A percentile compares a stretch with the other conserved stretches of the same genome.
Conservation (phyloP, 2,797 vertebrate genomes). For the Galagoides demidoff region DNA sequence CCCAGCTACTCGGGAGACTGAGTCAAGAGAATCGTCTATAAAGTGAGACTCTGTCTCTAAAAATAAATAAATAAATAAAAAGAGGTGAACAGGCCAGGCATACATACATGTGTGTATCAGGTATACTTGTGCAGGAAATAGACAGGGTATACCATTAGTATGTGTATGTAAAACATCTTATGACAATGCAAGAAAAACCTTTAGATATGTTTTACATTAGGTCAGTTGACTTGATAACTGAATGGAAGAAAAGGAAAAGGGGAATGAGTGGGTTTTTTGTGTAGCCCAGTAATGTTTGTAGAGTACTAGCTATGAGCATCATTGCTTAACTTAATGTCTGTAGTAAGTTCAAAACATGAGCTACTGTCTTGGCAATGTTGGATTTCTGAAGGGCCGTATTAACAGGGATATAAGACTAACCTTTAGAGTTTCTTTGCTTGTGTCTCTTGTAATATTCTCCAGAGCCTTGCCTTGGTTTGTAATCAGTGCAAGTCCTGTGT, state of each 20-base stretch:
- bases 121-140: not conserved
- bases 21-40: no score
- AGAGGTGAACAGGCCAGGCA: not conserved
- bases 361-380: not conserved
- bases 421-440: not conserved
- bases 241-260: not conserved
- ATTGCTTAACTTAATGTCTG: not conserved
- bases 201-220: no score
- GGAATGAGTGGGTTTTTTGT: not conserved
- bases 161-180: not conserved
- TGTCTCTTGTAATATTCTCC: not conserved
- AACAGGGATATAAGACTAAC: not conserved
- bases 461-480: not conserved
- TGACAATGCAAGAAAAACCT: not conserved
- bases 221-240: no score
- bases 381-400: not conserved
- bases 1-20: no score
- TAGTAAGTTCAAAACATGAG: not conserved
- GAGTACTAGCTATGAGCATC: no score
- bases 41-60: no score
- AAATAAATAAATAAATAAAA: no score
- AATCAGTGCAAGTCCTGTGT: not conserved
- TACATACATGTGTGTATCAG: not conserved
- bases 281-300: not conserved
- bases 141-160: not conserved